Conservation (phyloP, 2,797 vertebrate species). For the Anguilla megastoma region DNA sequence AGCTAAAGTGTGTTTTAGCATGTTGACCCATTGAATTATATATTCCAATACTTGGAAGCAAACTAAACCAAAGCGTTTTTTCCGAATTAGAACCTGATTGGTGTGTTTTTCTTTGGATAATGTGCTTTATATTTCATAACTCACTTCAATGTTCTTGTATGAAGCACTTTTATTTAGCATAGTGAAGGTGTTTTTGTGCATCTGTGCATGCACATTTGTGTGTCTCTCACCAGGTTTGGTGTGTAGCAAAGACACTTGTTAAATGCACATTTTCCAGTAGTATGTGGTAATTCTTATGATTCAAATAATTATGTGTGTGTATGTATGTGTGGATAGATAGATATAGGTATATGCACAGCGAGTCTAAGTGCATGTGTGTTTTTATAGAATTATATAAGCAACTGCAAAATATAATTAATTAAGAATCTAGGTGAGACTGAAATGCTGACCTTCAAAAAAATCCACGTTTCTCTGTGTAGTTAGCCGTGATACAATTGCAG, state of each 20-base stretch:
- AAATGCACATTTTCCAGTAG: too few relatives aligned
- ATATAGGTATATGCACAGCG: not conserved
- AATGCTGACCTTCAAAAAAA: not conserved
- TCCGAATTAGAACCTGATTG: not conserved
- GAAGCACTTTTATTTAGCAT: not conserved
- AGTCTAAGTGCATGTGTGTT: not conserved
- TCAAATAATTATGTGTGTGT: not conserved
- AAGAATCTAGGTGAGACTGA: not conserved
- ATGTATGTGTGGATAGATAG: not conserved
- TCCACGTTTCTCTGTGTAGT: not conserved
- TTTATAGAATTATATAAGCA: not conserved
- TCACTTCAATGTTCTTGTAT: not conserved
- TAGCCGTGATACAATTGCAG: not conserved
- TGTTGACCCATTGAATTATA: not conserved
- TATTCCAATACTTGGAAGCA: not conserved
- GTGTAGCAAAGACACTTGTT: too few relatives aligned
- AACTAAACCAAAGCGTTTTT: not conserved
- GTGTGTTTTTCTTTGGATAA: not conserved
- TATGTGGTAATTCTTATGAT: too few relatives aligned
- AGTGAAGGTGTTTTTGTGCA: not conserved
- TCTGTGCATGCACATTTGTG: not conserved
- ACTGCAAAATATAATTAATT: not conserved
- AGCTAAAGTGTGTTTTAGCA: not conserved
- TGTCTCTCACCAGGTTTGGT: not conserved
- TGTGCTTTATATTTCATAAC: slow-evolving; percentile 8